Evolutionary conservation across 2,113 vertebrate species (phyloP).

Genomic region (Riparia riparia): DNA sequence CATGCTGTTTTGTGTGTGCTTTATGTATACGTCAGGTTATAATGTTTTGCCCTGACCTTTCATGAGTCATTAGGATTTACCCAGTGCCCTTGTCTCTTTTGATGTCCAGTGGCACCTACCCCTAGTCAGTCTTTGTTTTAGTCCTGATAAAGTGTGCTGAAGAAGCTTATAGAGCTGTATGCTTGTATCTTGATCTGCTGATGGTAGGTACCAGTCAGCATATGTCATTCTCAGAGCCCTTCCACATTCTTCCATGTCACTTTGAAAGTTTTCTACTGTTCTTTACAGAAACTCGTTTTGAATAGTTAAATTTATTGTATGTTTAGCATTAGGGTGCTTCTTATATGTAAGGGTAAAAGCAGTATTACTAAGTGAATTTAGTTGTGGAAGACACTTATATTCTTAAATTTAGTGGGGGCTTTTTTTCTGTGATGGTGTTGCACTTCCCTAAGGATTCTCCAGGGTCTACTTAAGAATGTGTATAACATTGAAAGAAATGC

Average conservation of each 20-base stretch:
- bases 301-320: neutral
- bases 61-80: neutral
- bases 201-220: neutral
- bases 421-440: neutral
- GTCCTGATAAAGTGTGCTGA: neutral
- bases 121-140: neutral
- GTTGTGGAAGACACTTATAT: neutral
- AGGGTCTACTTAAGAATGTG: neutral
- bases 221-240: neutral
- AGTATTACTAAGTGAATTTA: neutral
- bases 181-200: neutral
- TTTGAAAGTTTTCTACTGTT: neutral
- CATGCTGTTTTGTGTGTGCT: neutral
- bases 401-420: neutral
- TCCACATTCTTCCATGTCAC: neutral
- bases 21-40: neutral
- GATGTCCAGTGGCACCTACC: neutral
- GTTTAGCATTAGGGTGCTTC: neutral
- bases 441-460: neutral
- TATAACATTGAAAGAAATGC: neutral
- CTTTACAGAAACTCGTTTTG: neutral
- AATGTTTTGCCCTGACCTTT: neutral
- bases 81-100: neutral
- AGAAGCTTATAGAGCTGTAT: neutral
- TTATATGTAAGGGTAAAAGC: neutral